Evolutionary conservation across 2,113 vertebrate genomes (phyloP).

Genomic region (Macquaria ambigua): DNA sequence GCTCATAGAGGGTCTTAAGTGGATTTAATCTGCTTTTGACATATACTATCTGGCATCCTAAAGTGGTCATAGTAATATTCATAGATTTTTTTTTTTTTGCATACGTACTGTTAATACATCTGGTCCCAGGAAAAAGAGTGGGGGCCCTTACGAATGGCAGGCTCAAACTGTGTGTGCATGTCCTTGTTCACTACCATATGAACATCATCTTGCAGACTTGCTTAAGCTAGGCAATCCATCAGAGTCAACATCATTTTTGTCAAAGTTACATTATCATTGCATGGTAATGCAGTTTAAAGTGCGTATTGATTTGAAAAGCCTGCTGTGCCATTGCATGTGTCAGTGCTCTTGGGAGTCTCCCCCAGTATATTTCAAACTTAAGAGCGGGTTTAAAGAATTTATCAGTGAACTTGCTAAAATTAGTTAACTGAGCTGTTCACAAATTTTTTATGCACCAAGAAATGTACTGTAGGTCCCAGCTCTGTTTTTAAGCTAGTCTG

Average conservation of each 20-base stretch:
- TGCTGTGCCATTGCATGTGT: constrained; percentile 16
- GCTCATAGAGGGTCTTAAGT: no score
- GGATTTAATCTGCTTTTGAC: neutral
- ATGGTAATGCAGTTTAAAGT: constrained; percentile 48
- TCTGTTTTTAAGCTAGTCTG: neutral
- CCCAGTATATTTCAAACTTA: constrained; percentile 27
- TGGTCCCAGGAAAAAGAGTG: neutral
- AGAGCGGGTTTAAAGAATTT: constrained; percentile 44
- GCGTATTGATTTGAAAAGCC: constrained; percentile 44
- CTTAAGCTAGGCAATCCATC: constrained; percentile 23
- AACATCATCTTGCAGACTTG: constrained; percentile 7
- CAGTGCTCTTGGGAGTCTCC: constrained; percentile 4
- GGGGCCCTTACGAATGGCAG: neutral
- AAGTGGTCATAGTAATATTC: neutral
- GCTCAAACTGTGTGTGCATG: neutral
- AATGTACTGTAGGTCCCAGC: neutral
- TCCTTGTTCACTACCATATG: neutral
- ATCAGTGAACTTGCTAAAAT: constrained; percentile 36
- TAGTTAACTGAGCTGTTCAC: constrained; percentile 24
- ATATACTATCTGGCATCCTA: neutral
- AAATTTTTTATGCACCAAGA: constrained; percentile 25
- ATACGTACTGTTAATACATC: neutral
- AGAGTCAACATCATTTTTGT: constrained; percentile 39
- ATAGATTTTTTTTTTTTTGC: neutral
- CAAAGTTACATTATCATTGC: constrained; percentile 49